These are phyloP conservation scores for Brachionichthys hirsutus DNA, from an alignment of 2,113 vertebrate species.

Conservation along the genomic window DNA sequence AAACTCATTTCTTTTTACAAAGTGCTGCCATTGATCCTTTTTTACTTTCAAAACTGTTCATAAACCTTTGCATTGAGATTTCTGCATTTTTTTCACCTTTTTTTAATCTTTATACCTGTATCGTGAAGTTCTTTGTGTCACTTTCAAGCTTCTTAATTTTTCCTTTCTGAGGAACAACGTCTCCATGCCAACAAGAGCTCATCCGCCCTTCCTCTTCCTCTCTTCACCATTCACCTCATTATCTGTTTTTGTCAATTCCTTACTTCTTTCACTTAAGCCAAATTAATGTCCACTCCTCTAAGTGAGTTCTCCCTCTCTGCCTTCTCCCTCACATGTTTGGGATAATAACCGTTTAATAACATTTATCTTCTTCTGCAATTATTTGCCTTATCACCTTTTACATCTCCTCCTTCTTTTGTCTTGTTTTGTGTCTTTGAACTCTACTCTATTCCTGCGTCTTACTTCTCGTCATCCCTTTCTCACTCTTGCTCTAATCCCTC, in stretches of 20 bases:
- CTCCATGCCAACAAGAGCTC: too few species aligned
- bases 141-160: too few species aligned
- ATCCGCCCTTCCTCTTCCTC: not conserved
- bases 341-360: slow-evolving; percentile 13
- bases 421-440: slow-evolving; percentile 22
- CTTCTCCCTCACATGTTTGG: slow-evolving; percentile 4
- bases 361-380: not conserved
- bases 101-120: too few species aligned
- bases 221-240: not conserved
- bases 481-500: not conserved
- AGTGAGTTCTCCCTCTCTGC: slow-evolving; percentile 15
- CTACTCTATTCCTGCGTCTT: not conserved
- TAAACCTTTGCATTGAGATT: too few species aligned
- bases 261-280: slow-evolving; percentile 6
- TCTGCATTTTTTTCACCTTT: too few species aligned
- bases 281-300: slow-evolving; percentile 12
- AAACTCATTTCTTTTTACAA: too few species aligned
- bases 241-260: not conserved
- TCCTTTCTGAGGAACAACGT: too few species aligned
- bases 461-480: slow-evolving; percentile 15
- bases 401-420: slow-evolving; percentile 3
- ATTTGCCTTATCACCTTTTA: not conserved
- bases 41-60: too few species aligned
- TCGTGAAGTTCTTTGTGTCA: too few species aligned
- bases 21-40: too few species aligned